Evolutionary conservation across 2,888 invertebrate genomes (phyloP).

Genomic region (Plagodis pulveraria): DNA sequence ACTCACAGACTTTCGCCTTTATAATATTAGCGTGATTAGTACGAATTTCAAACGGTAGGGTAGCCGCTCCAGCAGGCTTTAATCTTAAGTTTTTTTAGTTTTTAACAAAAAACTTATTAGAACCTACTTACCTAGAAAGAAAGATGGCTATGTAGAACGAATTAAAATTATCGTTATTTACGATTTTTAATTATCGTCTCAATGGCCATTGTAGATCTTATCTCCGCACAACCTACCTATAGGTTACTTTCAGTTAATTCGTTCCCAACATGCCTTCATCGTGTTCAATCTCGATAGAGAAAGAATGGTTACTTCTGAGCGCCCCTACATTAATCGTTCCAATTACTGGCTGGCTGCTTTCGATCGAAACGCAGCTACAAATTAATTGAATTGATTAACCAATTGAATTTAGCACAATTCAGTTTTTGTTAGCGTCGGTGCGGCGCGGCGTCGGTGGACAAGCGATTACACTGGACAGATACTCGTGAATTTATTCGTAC

Average conservation of each 20-base stretch:
- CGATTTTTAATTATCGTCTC: conserved; percentile 27
- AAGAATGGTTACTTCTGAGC: conserved; percentile 66
- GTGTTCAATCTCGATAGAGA: conserved; percentile 66
- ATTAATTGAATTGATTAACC: conserved; percentile 81
- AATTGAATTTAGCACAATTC: conserved; percentile 73
- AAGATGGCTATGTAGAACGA: too few relatives aligned
- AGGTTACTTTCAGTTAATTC: conserved; percentile 55
- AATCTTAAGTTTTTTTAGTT: too few relatives aligned
- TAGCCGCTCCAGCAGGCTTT: too few relatives aligned
- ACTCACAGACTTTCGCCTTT: too few relatives aligned
- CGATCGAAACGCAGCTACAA: conserved; percentile 66
- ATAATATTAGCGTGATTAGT: too few relatives aligned
- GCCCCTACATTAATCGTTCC: conserved; percentile 68
- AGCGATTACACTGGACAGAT: conserved; percentile 37
- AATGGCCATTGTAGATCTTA: conserved; percentile 51
- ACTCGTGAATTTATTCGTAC: conserved; percentile 25
- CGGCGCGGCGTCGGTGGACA: conserved; percentile 35
- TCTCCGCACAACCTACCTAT: conserved; percentile 46
- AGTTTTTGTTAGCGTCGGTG: conserved; percentile 59
- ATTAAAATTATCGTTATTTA: background rate
- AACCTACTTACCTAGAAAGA: too few relatives aligned
- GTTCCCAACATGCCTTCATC: conserved; percentile 65
- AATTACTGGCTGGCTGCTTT: conserved; percentile 60
- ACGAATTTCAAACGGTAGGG: too few relatives aligned
- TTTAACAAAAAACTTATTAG: too few relatives aligned